Evolutionary conservation across 2,888 invertebrate genomes (phyloP).

Genomic region (Synergus itoensis): DNA sequence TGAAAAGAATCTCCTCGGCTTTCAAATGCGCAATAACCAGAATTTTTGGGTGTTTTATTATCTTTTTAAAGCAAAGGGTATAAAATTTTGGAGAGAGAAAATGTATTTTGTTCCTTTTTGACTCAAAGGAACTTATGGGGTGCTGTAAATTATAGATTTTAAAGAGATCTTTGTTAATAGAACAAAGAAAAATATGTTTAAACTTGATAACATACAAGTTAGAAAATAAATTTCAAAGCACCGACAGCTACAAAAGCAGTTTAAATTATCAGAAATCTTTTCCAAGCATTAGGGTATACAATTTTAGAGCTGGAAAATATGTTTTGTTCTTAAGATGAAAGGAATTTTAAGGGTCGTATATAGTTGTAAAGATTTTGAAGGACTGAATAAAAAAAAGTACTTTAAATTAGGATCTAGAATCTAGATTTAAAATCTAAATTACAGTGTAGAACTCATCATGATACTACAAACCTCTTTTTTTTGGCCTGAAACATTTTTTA

Average conservation of each 20-base stretch:
- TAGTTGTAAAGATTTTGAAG: constrained; percentile 18
- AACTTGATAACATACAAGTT: too few species aligned
- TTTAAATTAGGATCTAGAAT: not conserved
- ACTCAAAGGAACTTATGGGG: not conserved
- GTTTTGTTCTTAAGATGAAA: not conserved
- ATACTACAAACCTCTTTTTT: not conserved
- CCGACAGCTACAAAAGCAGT: too few species aligned
- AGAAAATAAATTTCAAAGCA: too few species aligned
- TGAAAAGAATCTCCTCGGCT: constrained; percentile 21
- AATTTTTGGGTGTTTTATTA: constrained; percentile 15
- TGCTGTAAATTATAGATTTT: constrained; percentile 15
- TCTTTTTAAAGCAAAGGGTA: constrained; percentile 7
- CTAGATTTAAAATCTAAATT: not conserved
- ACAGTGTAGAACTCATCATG: not conserved
- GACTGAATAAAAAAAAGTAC: not conserved
- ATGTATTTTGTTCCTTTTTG: constrained; percentile 9
- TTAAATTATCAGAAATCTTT: too few species aligned
- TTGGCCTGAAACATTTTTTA: not conserved
- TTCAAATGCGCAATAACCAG: not conserved
- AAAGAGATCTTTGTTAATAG: not conserved
- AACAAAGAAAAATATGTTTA: too few species aligned
- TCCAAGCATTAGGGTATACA: too few species aligned
- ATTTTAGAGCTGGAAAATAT: too few species aligned
- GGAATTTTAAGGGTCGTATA: constrained; percentile 14
- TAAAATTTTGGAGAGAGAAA: constrained; percentile 22